Conservation (phyloP, 2,888 invertebrate genomes). For the Slavum lentiscoides region DNA sequence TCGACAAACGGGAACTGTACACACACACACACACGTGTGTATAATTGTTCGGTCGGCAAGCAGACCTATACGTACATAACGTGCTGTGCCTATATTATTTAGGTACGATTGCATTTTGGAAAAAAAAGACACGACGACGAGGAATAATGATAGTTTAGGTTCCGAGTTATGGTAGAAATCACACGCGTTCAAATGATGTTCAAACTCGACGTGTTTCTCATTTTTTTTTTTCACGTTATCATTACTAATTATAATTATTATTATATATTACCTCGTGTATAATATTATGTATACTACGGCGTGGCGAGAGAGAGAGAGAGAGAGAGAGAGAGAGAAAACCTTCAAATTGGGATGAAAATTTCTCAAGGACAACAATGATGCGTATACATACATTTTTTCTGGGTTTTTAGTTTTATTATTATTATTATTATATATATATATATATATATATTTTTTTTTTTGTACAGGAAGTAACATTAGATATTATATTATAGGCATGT, state of each 20-base stretch:
- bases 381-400: slow-evolving; percentile 1
- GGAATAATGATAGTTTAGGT: slow-evolving; percentile 15
- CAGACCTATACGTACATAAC: neutral
- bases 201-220: slow-evolving; percentile 30
- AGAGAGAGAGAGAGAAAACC: slow-evolving; percentile 11
- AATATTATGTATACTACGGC: neutral
- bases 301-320: too few species aligned
- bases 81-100: neutral
- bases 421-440: neutral
- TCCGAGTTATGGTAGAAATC: slow-evolving; percentile 42
- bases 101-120: neutral
- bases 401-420: neutral
- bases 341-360: slow-evolving; percentile 31
- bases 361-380: slow-evolving; percentile 25
- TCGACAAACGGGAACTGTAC: too few species aligned
- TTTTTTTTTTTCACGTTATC: slow-evolving; percentile 33
- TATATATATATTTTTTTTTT: neutral
- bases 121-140: neutral
- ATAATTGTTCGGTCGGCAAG: neutral
- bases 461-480: neutral
- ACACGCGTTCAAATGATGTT: slow-evolving; percentile 33
- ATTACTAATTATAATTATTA: slow-evolving; percentile 39
- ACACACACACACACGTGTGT: neutral
- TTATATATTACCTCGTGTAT: too few species aligned
- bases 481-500: too few species aligned